phyloP scores from a whole-genome alignment of 2,888 invertebrate genomes.

The Eucera pruinosa region DNA sequence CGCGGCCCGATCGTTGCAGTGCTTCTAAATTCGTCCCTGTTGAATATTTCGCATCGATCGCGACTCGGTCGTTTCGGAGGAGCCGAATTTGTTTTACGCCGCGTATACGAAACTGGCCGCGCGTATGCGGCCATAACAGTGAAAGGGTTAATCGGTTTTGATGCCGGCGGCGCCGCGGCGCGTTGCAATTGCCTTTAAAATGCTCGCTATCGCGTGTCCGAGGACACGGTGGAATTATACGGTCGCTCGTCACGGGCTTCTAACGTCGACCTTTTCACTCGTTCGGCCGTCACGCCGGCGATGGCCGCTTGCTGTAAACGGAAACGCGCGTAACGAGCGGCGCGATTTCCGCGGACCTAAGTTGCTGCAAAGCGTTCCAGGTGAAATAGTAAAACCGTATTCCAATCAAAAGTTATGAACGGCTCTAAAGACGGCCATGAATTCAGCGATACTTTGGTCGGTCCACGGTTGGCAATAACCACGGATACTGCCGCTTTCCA shows the following conservation, averaged over 20 bases:
- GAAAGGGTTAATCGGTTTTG: no score
- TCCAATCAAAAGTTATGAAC: conserved; percentile 61
- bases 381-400: conserved; percentile 57
- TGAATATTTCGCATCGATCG: no score
- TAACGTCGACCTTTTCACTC: neutral
- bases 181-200: no score
- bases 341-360: conserved; percentile 10
- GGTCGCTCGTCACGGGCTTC: neutral
- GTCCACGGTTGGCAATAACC: conserved; percentile 47
- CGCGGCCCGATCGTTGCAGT: no score
- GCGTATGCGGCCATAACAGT: no score
- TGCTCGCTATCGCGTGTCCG: no score
- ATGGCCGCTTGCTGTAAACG: neutral
- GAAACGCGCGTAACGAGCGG: conserved; percentile 3
- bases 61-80: no score
- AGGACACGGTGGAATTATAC: neutral
- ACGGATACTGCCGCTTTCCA: conserved; percentile 30
- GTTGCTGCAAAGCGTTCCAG: conserved; percentile 17
- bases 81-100: no score
- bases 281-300: neutral
- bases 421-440: conserved; percentile 42
- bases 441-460: conserved; percentile 40
- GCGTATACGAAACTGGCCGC: no score
- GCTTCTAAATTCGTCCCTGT: no score
- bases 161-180: no score